Base-by-base conservation (phyloP, 1,140 invertebrate species). In the Ptiloglossa arizonensis region DNA sequence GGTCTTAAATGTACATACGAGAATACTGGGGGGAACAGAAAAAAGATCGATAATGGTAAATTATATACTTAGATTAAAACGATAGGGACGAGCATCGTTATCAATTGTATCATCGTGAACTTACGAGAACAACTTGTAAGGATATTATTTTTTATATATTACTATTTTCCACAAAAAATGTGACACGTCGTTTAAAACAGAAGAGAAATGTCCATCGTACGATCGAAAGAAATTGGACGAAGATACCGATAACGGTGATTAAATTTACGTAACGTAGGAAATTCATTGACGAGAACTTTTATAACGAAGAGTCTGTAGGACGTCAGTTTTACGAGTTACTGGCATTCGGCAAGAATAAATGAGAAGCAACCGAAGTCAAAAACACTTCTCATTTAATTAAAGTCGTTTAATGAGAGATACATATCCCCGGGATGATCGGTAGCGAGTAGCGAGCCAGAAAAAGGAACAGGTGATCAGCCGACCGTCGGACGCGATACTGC, bases 401-500 rank as follows among this genome's bases (percentile, higher is more conserved):
- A 68, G 76, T 72, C 48, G 48, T 64, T 72, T 79, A 79, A 73
- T 59, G 46, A 73, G 60, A 73, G 57, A 64, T 73, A 71, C 56
- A 15, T 44, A 69, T 64, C 76, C n/a, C n/a, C 68, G 29, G n/a
- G 59, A 29, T 46, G 35, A 64, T 64, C 27, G 29, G 17, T 32
- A 27, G 27, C 13, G 41, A 32, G 35, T 9, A 27, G 27, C 13
- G 41, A 32, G 35, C 8, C 50, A 72, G 50, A 79, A 79, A 79
- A 79, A 73, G 24, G 60, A 73, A 73, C 76, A 79, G 76, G 76
- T 79, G 76, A 78, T 11, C 74, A 46, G 22, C 24, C 57, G 13
- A 48, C 59, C 27, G 76, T 38, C 35, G 24, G 5, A 22, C 38
- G 5, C 38, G 64, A 73, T 56, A 64, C 64, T 52, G 41, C 19